Conservation (phyloP, 2,888 invertebrate species). For the Thysanoteuthis rhombus region DNA sequence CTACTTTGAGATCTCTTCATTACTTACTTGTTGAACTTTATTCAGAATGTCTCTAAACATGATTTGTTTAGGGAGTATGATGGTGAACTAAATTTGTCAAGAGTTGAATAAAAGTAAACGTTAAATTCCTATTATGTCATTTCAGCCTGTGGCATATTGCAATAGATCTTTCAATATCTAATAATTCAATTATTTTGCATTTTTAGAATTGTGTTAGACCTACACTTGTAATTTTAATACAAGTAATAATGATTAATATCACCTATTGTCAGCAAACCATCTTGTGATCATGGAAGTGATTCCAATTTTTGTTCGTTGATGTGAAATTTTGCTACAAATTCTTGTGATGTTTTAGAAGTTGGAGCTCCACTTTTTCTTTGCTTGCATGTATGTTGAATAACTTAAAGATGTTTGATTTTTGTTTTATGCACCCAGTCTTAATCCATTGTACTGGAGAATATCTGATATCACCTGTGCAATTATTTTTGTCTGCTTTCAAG, state of each 20-base stretch:
- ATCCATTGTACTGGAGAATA: neutral
- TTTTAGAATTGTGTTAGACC: too few species aligned
- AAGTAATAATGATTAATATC: neutral
- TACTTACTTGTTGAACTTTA: too few species aligned
- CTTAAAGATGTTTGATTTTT: neutral
- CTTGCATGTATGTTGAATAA: slow-evolving; percentile 12
- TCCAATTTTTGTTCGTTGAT: neutral
- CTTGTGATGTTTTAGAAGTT: neutral
- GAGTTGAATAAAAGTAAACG: too few species aligned
- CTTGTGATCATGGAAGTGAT: neutral
- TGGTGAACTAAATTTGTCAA: too few species aligned
- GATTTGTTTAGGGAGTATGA: too few species aligned
- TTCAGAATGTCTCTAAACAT: too few species aligned
- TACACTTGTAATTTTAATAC: neutral
- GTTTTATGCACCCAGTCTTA: neutral
- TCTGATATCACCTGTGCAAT: neutral
- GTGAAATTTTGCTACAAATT: neutral
- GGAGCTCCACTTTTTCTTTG: neutral
- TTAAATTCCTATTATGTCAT: too few species aligned
- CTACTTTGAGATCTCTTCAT: too few species aligned
- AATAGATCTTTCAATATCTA: too few species aligned
- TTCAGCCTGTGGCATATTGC: too few species aligned
- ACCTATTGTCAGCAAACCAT: neutral
- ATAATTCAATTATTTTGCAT: too few species aligned
- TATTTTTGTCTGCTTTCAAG: neutral